Base-by-base conservation (phyloP, 2,888 invertebrate species). In the Hypercompe scribonia region DNA sequence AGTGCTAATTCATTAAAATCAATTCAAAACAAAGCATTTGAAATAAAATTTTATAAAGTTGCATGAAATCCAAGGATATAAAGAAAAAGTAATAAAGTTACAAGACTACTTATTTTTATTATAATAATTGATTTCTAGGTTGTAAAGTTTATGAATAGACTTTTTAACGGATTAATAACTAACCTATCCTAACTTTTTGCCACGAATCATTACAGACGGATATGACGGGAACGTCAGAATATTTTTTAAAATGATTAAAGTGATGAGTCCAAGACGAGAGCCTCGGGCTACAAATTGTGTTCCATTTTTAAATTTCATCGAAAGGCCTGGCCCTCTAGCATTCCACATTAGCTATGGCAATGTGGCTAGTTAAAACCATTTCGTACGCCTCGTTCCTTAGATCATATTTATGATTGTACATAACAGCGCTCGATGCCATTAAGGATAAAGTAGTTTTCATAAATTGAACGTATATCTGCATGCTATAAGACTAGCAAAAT, bases 291-390 rank as follows among this genome's bases (percentile, higher is more conserved):
- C 69, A 34, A 63, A 33, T 66, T 65, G 46, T 64, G n/a, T 64
- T 78, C 67, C 69, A 76, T 71, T 71, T 67, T 24, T 34, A 31
- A 33, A 31, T 63, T n/a, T 28, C 46, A 42, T 50, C 70, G 63
- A 54, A 73, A 70, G 50, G 42, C 72, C 54, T 65, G 68, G 28
- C 64, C 68, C 71, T 67, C 65, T 64, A 10, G 65, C 71, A 83
- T 83, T 80, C 77, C 80, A 31, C 61, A 83, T 83, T 83, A 65
- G 80, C 66, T 54, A 42, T 76, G 80, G 70, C 18, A 46, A 66
- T 73, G 64, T 66, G 69, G 54, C 79, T 80, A 73, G 72, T 78
- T 72, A 69, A 75, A 72, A 73, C 64, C 67, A 83, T 84, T 80
- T 50, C 70, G 15, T 68, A 77, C 76, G 76, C 65, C 68, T 77